phyloP scores from a whole-genome alignment of 2,113 vertebrate species.

The Lampris megalopsis region DNA sequence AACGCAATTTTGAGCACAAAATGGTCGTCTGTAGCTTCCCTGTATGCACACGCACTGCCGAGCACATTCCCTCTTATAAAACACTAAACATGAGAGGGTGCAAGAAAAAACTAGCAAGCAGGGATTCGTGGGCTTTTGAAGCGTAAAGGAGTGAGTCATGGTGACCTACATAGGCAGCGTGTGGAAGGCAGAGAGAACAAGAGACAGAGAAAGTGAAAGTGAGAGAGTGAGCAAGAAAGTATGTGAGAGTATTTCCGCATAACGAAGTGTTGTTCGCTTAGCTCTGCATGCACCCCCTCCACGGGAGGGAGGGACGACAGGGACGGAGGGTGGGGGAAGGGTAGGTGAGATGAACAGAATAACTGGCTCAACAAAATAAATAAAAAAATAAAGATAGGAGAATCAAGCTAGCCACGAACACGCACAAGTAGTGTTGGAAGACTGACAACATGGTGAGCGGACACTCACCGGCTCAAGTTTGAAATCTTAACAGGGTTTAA shows the following conservation, averaged over 20 bases:
- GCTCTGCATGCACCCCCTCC: slow-evolving; percentile 69
- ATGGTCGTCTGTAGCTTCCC: slow-evolving; percentile 30
- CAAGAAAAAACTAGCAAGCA: slow-evolving; percentile 73
- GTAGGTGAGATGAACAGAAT: too few species aligned
- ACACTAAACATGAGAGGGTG: slow-evolving; percentile 72
- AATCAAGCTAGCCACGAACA: not conserved
- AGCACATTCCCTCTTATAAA: slow-evolving; percentile 65
- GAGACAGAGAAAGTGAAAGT: slow-evolving; percentile 42
- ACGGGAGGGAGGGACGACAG: slow-evolving; percentile 55
- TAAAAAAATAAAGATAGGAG: too few species aligned
- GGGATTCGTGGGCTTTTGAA: slow-evolving; percentile 78
- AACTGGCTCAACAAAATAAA: too few species aligned
- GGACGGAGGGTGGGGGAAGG: slow-evolving; percentile 50
- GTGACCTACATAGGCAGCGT: slow-evolving; percentile 84
- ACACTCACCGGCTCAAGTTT: not conserved
- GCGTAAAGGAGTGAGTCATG: slow-evolving; percentile 83
- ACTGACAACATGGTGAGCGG: slow-evolving; percentile 7
- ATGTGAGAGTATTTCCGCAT: slow-evolving; percentile 71
- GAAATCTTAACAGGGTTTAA: not conserved
- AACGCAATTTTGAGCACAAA: slow-evolving; percentile 28
- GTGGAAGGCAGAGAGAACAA: slow-evolving; percentile 56
- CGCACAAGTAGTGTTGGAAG: not conserved
- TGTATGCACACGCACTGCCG: slow-evolving; percentile 37
- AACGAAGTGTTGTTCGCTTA: slow-evolving; percentile 84
- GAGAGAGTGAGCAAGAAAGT: slow-evolving; percentile 65